Conservation (phyloP, 2,113 vertebrate species). For the Lepisosteus osseus region DNA sequence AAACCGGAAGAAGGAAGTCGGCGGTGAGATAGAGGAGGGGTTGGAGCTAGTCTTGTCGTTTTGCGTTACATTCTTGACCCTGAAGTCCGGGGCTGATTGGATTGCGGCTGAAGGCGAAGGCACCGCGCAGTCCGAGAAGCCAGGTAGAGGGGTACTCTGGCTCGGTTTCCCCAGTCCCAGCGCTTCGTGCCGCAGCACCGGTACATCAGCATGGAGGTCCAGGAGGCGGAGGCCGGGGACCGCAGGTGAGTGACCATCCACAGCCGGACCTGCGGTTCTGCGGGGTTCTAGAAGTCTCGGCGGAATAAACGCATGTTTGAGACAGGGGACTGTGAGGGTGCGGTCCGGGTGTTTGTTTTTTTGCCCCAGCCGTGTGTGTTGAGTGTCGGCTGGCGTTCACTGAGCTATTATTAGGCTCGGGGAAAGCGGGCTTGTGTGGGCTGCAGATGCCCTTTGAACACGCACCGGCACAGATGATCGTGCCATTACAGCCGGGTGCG, state of each 20-base stretch:
- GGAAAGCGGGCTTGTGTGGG: too few relatives aligned
- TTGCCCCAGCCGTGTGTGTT: neutral
- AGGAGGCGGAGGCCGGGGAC: constrained; percentile 55
- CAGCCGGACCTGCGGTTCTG: neutral
- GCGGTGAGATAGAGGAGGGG: neutral
- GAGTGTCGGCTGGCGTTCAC: neutral
- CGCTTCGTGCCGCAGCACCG: neutral
- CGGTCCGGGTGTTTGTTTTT: neutral
- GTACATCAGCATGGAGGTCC: constrained; percentile 45
- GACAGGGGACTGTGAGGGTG: neutral
- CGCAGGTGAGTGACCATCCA: constrained; percentile 43
- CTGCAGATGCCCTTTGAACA: too few relatives aligned
- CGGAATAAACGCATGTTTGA: neutral
- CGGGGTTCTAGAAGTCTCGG: neutral
- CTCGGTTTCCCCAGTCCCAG: neutral
- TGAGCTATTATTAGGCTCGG: neutral
- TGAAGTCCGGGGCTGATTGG: neutral
- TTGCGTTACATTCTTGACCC: neutral
- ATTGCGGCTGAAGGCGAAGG: neutral
- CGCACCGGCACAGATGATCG: too few relatives aligned
- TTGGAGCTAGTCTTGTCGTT: neutral
- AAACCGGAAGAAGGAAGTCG: neutral
- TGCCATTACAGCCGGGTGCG: too few relatives aligned
- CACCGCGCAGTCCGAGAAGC: neutral
- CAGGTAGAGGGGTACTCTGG: neutral